Evolutionary conservation across 2,888 invertebrate species (phyloP).

Genomic region (Plagiodera versicolora): DNA sequence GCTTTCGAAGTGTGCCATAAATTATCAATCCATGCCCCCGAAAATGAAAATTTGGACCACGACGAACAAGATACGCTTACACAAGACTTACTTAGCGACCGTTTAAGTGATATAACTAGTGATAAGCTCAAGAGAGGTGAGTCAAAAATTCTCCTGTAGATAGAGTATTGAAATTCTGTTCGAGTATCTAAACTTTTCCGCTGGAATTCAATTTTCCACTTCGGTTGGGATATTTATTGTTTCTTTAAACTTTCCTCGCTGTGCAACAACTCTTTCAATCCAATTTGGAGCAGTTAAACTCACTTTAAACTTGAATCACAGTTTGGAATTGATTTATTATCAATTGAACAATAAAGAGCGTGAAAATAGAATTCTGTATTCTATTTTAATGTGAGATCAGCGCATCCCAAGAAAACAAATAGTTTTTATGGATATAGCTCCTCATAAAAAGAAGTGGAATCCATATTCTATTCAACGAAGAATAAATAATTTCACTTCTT

Average conservation of each 20-base stretch:
- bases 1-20: slow-evolving; percentile 99
- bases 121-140: slow-evolving; percentile 65
- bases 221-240: not conserved
- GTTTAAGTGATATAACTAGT: slow-evolving; percentile 55
- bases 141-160: too few relatives aligned
- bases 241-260: too few relatives aligned
- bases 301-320: not conserved
- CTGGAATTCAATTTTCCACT: slow-evolving; percentile 6
- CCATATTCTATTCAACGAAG: slow-evolving; percentile 8
- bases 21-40: slow-evolving; percentile 65
- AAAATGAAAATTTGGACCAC: slow-evolving; percentile 56
- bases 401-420: slow-evolving; percentile 19
- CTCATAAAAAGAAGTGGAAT: slow-evolving; percentile 25
- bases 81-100: slow-evolving; percentile 56
- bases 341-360: not conserved
- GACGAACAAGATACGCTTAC: slow-evolving; percentile 57
- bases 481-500: slow-evolving; percentile 21
- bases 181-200: too few relatives aligned
- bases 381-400: slow-evolving; percentile 10
- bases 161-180: too few relatives aligned
- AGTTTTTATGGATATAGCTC: slow-evolving; percentile 13
- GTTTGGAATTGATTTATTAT: not conserved
- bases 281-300: not conserved
- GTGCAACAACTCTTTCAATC: too few relatives aligned
- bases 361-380: not conserved